Evolutionary conservation across 2,113 vertebrate genomes (phyloP).

Genomic region (Peucedramus taeniatus): DNA sequence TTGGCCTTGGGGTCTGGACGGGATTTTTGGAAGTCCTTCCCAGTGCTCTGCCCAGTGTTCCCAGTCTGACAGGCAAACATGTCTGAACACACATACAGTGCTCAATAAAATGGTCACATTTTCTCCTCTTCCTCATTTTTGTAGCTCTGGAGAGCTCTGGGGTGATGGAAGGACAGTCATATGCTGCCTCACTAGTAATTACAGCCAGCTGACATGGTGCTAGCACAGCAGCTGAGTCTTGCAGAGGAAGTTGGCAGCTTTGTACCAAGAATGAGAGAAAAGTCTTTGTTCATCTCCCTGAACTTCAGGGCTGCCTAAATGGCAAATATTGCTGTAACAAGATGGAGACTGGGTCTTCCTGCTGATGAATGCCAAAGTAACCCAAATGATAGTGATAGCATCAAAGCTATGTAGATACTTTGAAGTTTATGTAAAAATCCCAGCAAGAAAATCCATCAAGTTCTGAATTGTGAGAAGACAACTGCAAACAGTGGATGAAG

Average conservation of each 20-base stretch:
- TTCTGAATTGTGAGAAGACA: not conserved
- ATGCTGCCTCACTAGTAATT: not conserved
- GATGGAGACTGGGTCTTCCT: not conserved
- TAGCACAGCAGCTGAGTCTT: not conserved
- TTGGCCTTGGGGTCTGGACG: not conserved
- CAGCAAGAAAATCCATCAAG: not conserved
- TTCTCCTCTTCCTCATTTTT: not conserved
- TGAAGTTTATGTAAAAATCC: not conserved
- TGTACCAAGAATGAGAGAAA: not conserved
- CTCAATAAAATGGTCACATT: not conserved
- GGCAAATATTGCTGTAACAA: not conserved
- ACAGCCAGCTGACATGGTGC: not conserved
- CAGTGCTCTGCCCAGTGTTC: not conserved
- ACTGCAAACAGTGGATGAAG: not conserved
- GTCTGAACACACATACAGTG: not conserved
- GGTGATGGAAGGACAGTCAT: not conserved
- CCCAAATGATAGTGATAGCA: not conserved
- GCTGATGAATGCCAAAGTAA: not conserved
- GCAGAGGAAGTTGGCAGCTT: not conserved
- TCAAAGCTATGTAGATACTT: not conserved
- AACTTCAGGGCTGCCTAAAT: not conserved
- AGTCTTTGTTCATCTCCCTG: not conserved
- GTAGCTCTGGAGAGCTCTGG: not conserved
- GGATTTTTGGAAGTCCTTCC: not conserved
- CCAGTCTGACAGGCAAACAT: not conserved